Conservation (phyloP, 2,113 vertebrate species). For the Peromyscus maniculatus region DNA sequence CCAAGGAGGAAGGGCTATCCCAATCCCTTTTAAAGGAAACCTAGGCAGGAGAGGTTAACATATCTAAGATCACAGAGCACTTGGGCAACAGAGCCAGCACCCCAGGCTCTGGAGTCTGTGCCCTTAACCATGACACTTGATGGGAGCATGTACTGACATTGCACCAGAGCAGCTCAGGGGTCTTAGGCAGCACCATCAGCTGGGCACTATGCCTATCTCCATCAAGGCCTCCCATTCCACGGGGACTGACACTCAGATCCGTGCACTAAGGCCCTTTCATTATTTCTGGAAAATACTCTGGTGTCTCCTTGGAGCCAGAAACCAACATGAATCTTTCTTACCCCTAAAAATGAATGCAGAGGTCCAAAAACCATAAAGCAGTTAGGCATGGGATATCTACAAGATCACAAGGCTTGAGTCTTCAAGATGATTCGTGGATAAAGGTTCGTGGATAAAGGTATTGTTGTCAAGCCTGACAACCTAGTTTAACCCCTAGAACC, state of each 20-base stretch:
- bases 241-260: background rate
- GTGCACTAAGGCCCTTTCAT: background rate
- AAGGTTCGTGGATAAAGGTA: background rate
- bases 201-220: background rate
- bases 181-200: background rate
- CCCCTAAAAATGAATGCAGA: constrained; percentile 22
- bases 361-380: constrained; percentile 9
- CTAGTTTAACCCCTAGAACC: background rate
- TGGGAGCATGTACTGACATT: background rate
- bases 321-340: background rate
- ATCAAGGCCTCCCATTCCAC: background rate
- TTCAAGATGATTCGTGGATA: background rate
- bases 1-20: background rate
- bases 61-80: background rate
- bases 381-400: fast-evolving
- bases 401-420: background rate
- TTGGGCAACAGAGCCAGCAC: background rate
- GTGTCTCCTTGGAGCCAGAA: background rate
- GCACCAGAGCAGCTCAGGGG: background rate
- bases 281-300: constrained; percentile 11
- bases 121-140: background rate
- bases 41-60: background rate
- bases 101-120: background rate
- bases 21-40: background rate
- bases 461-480: background rate